Evolutionary conservation across 2,797 vertebrate species (phyloP), one percentile per base, ranked within the genome.

Genomic region (Centropyge bicolor): DNA sequence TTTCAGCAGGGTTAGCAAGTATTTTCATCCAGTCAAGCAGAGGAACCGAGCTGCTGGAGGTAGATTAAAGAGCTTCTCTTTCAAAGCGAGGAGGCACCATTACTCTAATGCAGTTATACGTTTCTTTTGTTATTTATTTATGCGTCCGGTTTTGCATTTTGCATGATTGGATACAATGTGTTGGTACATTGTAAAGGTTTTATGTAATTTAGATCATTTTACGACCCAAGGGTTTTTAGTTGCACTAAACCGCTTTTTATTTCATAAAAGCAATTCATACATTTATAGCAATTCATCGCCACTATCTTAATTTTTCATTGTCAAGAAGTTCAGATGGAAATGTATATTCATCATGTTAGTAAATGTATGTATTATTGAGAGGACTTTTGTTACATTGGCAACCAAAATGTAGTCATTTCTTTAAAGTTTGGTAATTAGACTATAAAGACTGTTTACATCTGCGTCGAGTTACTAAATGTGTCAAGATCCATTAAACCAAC

Each of bases 11-110:
- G 77, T 64, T 63, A 70, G 75, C 48, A 70, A 73, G 69, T 46
- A 36, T 83, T 73, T 85, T 74, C 77, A 78, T 73, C 71, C 70
- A 74, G 60, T 83, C 63, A 74, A 84, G 81, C 83, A 82, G 80
- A 81, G 69, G 19, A 80, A 49, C 52, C 22, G 2, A 49, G 46
- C 43, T 68, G 46, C 51, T 54, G 1, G 41, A 70, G 27, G 59
- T 52, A 46, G 57, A 64, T 43, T 54, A 45, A 54, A 75, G 46
- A 54, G 46, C 20, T 22, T 56, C 10, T 54, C 41, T 68, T 19
- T 61, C 38, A 74, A 51, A 73, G 36, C 27, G 27, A 2, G 55
- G 55, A 68, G 65, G 35, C 40, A 24, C 72, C 71, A 54, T 82
- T 55, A 49, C 70, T 63, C 41, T 70, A 67, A 77, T 59, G 73